A percentile compares a stretch with the other conserved stretches of the same genome.
Conservation (phyloP, 2,113 vertebrate species). For the Cyprinodon brontotheroides region DNA sequence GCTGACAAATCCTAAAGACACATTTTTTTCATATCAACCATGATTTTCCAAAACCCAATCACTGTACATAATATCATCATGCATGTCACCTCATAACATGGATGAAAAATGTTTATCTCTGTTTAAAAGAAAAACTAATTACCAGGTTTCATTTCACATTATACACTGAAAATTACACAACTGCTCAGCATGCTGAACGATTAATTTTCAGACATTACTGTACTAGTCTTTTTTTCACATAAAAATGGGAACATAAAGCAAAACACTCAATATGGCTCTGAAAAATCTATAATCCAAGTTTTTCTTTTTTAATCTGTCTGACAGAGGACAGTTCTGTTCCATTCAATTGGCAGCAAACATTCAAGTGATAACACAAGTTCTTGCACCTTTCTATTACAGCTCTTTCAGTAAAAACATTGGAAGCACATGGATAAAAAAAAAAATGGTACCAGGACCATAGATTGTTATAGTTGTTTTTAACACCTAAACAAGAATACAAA, state of each 20-base stretch:
- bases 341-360: slow-evolving; percentile 26
- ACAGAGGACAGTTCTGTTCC: slow-evolving; percentile 15
- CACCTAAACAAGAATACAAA: slow-evolving; percentile 26
- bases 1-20: slow-evolving; percentile 10
- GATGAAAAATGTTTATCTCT: slow-evolving; percentile 23
- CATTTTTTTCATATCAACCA: slow-evolving; percentile 6
- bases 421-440: slow-evolving; percentile 61
- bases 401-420: slow-evolving; percentile 48
- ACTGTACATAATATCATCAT: neutral
- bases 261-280: slow-evolving; percentile 18
- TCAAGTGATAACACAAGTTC: slow-evolving; percentile 7
- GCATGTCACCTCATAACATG: slow-evolving; percentile 6
- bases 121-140: slow-evolving; percentile 10
- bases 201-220: slow-evolving; percentile 51
- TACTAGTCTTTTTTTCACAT: slow-evolving; percentile 38
- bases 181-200: slow-evolving; percentile 35
- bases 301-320: slow-evolving; percentile 19
- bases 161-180: slow-evolving; percentile 20
- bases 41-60: slow-evolving; percentile 14
- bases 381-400: slow-evolving; percentile 31
- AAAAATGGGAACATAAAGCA: slow-evolving; percentile 21
- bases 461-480: slow-evolving; percentile 22
- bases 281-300: slow-evolving; percentile 27
- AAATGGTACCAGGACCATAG: slow-evolving; percentile 24
- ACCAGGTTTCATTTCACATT: slow-evolving; percentile 18